Evolutionary conservation across 2,113 vertebrate species (phyloP), one percentile per base, ranked within the genome.

Genomic region (Sprattus sprattus): DNA sequence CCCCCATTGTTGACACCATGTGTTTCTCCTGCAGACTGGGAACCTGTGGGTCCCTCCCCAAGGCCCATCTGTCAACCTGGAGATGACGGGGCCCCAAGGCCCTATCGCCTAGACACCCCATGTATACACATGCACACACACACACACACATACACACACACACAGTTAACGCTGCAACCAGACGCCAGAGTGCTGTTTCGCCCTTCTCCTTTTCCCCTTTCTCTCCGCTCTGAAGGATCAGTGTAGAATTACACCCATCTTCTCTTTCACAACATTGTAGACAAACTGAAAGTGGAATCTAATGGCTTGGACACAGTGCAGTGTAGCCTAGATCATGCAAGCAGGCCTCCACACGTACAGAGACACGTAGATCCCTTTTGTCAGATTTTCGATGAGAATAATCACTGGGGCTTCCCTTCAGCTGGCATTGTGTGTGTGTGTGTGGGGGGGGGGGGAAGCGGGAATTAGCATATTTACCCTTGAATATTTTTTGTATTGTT

Each of bases 11-110:
- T 28, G 22, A 18, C 18, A 32, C 25, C 71, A 84, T 45, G 82
- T 81, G 57, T 16, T 39, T 0, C 50, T 85, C 16, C 87, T 81
- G 85, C 81, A 45, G 81, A 84, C 88, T 85, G 52, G 15, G 64
- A 71, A 52, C 49, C 83, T 85, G 71, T 67, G 83, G 84, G 75
- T 50, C 28, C 75, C 75, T 60, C 57, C 87, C 82, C 75, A 39
- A 46, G 32, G 67, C 83, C 78, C 83, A 88, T 88, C 87, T 87
- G 85, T 84, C 82, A 28, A 80, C 81, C 60, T 10, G 22, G 81
- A 49, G 2, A 81, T 45, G 52, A 75, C 39, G 81, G 80, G 28
- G 67, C 67, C 54, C 50, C 39, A 50, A 10, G 52, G 28, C 49
- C 46, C 45, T 49, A 22, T 67, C 1, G 64, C 9, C 64, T n/a